Base-by-base conservation (phyloP, 2,797 vertebrate species). In the Gymnothorax reevesii region DNA sequence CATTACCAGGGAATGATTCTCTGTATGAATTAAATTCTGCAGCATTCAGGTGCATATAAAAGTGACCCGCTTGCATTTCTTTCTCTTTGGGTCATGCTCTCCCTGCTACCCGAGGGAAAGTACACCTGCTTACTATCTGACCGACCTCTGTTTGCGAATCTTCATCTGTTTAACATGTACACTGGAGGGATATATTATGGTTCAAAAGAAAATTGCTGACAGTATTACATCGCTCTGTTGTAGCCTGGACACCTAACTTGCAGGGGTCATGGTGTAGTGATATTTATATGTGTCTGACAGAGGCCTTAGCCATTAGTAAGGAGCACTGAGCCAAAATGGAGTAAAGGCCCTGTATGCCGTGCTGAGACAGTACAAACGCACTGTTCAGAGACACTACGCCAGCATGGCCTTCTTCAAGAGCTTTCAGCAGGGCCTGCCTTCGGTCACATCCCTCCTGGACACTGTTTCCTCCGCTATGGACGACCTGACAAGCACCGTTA, bases 361-460 rank as follows among this genome's bases (percentile, higher is more conserved):
- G 69, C 69, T 86, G 85, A 86, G 62, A 64, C 75, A 57, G 8
- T 42, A 42, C 85, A 52, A 66, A 54, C 17, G 52, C 7, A n/a
- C 49, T 54, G 77, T 54, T 4, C 15, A 52, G 20, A 80, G 77
- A 52, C 33, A 20, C 77, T 3, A 20, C 22, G 20, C 9, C 77
- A 89, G 88, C 86, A 99, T 99, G 98, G 96, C 98, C 0, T 99
- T 99, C 96, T 98, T 99, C 93, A 98, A 95, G 94, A 98, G 90
- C 92, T 97, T 99, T 89, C 97, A 98, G 83, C 96, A 96, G 91
- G 98, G 93, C 92, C 95, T 99, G 27, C 95, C 96, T 2, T 94
- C 96, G 80, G 98, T 98, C 86, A 98, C 98, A 85, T 98, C 98
- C 84, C 92, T 99, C 88, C 91, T 99, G 73, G 96, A 98, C 91